phyloP scores from a whole-genome alignment of 2,113 vertebrate species.

The Nothobranchius kuhntae region DNA sequence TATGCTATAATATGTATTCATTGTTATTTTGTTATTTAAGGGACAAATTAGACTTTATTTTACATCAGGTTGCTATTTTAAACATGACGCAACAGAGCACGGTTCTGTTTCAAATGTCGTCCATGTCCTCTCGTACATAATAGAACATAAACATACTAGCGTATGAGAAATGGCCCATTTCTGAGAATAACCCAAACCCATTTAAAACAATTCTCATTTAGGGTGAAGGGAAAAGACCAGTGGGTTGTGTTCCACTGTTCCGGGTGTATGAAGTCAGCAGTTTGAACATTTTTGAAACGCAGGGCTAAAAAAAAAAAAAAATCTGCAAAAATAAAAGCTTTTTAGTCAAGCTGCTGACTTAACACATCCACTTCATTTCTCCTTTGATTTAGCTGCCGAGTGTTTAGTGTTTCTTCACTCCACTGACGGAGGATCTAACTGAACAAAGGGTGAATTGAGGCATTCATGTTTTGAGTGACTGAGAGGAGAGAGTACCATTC shows the following conservation, averaged over 20 bases:
- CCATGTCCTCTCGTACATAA: no score
- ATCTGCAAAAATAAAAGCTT: not conserved
- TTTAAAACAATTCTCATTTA: no score
- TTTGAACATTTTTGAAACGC: not conserved
- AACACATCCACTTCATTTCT: not conserved
- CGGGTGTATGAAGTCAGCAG: not conserved
- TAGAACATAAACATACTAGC: no score
- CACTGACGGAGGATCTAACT: slow-evolving; percentile 39
- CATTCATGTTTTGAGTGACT: slow-evolving; percentile 41
- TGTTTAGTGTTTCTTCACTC: slow-evolving; percentile 30
- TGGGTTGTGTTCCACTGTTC: not conserved
- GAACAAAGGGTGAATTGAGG: slow-evolving; percentile 39
- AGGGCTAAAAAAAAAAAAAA: not conserved
- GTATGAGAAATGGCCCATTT: no score
- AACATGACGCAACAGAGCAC: no score
- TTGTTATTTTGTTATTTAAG: no score
- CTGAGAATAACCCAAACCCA: no score
- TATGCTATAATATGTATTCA: no score
- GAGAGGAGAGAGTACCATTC: slow-evolving; percentile 52
- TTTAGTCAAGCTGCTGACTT: not conserved
- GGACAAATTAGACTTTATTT: no score
- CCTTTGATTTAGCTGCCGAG: not conserved
- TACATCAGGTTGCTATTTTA: no score
- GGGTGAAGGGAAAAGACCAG: not conserved
- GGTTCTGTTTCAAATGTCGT: no score